Conservation (phyloP, 2,113 vertebrate genomes). For the Megaceryle maxima region DNA sequence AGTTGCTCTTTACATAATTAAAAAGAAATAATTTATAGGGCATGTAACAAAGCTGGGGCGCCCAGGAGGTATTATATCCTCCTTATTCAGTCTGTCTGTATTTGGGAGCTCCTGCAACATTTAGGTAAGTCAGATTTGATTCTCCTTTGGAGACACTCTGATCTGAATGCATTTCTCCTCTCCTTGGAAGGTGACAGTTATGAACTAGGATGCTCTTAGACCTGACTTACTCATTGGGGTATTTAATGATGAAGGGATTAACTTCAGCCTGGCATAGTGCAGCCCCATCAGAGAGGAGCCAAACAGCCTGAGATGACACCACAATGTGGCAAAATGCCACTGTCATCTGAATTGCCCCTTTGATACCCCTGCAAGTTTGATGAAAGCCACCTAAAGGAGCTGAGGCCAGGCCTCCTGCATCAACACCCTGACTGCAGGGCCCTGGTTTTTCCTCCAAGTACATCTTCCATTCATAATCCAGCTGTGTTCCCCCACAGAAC, state of each 20-base stretch:
- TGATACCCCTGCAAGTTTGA: rapidly evolving
- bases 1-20: not conserved
- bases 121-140: not conserved
- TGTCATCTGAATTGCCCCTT: not conserved
- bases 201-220: not conserved
- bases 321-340: not conserved
- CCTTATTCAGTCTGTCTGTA: not conserved
- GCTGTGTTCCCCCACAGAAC: too few species aligned
- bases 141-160: not conserved
- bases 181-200: not conserved
- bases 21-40: not conserved
- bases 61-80: not conserved
- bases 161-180: not conserved
- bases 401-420: not conserved
- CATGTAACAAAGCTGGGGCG: not conserved
- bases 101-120: not conserved
- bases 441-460: not conserved
- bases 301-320: not conserved
- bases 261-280: not conserved
- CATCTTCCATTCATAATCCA: not conserved
- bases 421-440: not conserved
- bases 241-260: not conserved
- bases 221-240: not conserved
- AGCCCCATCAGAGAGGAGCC: not conserved
- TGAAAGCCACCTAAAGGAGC: not conserved